Evolutionary conservation across 2,888 invertebrate genomes (phyloP).

Genomic region (Carcina quercana): DNA sequence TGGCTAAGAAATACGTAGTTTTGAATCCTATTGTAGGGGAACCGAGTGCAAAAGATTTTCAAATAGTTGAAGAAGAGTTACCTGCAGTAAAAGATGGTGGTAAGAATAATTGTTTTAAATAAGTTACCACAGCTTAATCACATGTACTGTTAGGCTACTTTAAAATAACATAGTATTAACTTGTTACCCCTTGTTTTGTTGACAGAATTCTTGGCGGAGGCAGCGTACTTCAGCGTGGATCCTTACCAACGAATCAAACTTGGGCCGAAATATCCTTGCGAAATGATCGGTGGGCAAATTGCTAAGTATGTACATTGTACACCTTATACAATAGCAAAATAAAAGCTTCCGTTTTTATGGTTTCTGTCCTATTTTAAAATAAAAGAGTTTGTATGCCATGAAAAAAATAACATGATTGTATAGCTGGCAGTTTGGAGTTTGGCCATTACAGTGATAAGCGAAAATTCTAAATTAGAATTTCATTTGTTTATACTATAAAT

Average conservation of each 20-base stretch:
- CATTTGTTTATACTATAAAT: no score
- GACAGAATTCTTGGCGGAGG: conserved; percentile 77
- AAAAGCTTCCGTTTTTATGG: no score
- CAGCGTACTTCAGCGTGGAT: conserved; percentile 80
- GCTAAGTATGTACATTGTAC: conserved; percentile 76
- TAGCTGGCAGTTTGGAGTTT: no score
- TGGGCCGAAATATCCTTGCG: conserved; percentile 48
- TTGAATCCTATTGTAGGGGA: conserved; percentile 73
- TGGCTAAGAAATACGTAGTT: conserved; percentile 75
- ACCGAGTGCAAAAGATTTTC: conserved; percentile 75
- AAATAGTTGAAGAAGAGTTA: conserved; percentile 76
- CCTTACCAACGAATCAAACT: conserved; percentile 74
- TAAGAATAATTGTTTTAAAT: conserved; percentile 30
- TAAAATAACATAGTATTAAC: neutral
- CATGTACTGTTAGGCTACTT: neutral
- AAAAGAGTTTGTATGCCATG: no score
- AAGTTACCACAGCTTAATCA: neutral
- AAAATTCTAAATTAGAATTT: no score
- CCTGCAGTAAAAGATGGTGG: conserved; percentile 76
- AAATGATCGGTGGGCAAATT: conserved; percentile 81
- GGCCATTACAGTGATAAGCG: no score
- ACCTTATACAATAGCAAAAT: no score
- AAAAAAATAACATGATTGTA: no score
- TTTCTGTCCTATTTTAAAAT: no score
- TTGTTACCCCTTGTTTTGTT: neutral